Evolutionary conservation across 2,888 invertebrate species (phyloP).

Genomic region (Aphidius colemani): DNA sequence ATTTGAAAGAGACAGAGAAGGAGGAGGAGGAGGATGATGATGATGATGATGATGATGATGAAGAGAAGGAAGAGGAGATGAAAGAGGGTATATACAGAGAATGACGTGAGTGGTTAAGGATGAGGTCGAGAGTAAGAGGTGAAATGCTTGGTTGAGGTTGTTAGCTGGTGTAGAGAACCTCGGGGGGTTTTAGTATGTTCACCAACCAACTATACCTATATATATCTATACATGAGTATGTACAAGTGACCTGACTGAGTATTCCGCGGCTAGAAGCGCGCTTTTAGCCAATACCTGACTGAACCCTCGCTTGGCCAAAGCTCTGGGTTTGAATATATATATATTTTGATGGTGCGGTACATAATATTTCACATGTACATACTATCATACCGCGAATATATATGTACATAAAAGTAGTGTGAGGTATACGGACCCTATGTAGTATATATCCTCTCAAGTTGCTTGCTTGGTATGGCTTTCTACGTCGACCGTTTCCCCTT

Average conservation of each 20-base stretch:
- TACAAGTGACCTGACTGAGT: slow-evolving; percentile 47
- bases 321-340: slow-evolving; percentile 27
- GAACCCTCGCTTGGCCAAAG: slow-evolving; percentile 29
- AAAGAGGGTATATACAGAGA: slow-evolving; percentile 32
- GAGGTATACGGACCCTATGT: slow-evolving; percentile 17
- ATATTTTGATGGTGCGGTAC: slow-evolving; percentile 23
- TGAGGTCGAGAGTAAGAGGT: too few species aligned
- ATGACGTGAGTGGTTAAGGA: too few species aligned
- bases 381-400: slow-evolving; percentile 30
- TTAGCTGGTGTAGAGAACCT: slow-evolving; percentile 33
- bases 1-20: slow-evolving; percentile 34
- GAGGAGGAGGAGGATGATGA: slow-evolving; percentile 22
- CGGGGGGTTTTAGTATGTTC: slow-evolving; percentile 7
- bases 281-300: slow-evolving; percentile 40
- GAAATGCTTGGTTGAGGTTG: slow-evolving; percentile 27
- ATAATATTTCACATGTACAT: slow-evolving; percentile 10
- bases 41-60: slow-evolving; percentile 9
- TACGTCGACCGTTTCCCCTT: slow-evolving; percentile 38
- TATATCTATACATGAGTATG: slow-evolving; percentile 32
- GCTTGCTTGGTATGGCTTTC: slow-evolving; percentile 33
- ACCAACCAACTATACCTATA: background rate
- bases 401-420: slow-evolving; percentile 8
- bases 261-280: slow-evolving; percentile 50
- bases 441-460: background rate
- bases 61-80: slow-evolving; percentile 31